Conservation (phyloP, 2,888 invertebrate species). For the Uloborus plumipes region DNA sequence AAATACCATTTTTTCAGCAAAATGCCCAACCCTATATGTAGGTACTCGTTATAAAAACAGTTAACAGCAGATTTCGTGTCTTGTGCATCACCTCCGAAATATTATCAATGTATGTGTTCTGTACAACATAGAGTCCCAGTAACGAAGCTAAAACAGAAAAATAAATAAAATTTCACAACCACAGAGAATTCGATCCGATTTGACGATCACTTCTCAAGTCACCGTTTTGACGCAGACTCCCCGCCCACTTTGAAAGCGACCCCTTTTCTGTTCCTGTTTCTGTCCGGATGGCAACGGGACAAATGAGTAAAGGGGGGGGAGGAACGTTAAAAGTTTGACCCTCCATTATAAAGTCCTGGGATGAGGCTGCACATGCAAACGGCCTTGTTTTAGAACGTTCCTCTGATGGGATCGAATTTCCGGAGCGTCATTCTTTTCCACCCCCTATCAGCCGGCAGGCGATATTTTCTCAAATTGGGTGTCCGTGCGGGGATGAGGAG, state of each 20-base stretch:
- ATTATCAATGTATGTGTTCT: too few species aligned
- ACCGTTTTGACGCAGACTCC: slow-evolving; percentile 19
- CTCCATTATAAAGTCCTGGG: slow-evolving; percentile 26
- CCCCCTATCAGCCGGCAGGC: slow-evolving; percentile 17
- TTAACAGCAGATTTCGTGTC: too few species aligned
- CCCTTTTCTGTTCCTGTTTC: slow-evolving; percentile 14
- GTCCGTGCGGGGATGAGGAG: not conserved
- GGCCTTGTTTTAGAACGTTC: slow-evolving; percentile 42
- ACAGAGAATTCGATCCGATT: slow-evolving; percentile 2
- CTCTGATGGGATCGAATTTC: slow-evolving; percentile 37
- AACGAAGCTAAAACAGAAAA: too few species aligned
- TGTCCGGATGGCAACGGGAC: not conserved
- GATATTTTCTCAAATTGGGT: slow-evolving; percentile 34
- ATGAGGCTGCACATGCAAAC: not conserved
- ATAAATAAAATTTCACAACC: too few species aligned
- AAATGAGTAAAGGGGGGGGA: not conserved
- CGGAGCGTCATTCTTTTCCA: slow-evolving; percentile 33
- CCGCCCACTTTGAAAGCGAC: slow-evolving; percentile 53
- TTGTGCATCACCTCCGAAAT: too few species aligned
- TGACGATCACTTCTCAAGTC: slow-evolving; percentile 9
- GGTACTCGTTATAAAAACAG: too few species aligned
- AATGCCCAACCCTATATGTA: too few species aligned
- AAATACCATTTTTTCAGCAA: too few species aligned
- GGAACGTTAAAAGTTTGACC: slow-evolving; percentile 36
- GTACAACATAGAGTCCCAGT: too few species aligned